phyloP scores from a whole-genome alignment of 2,113 vertebrate species.

The Takifugu flavidus region DNA sequence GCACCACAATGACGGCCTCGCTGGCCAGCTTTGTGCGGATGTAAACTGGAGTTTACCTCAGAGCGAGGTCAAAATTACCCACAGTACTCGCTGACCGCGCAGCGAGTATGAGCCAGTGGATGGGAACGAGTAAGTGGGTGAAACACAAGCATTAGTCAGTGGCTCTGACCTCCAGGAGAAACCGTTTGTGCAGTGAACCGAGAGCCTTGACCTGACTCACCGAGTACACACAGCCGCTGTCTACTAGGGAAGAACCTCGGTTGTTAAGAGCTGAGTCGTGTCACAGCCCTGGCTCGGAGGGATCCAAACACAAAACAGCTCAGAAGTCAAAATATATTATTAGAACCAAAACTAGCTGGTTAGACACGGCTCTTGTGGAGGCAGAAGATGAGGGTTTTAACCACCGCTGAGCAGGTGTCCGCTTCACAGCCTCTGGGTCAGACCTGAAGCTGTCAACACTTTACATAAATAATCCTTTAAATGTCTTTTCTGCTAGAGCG shows the following conservation, averaged over 20 bases:
- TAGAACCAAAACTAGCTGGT: no score
- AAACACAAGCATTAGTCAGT: slow-evolving; percentile 44
- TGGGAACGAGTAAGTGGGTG: slow-evolving; percentile 44
- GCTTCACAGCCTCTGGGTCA: background rate
- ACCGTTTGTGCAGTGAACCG: slow-evolving; percentile 19
- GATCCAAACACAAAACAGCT: no score
- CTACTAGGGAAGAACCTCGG: no score
- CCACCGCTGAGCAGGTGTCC: no score
- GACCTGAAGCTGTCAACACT: background rate
- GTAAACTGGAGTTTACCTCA: slow-evolving; percentile 38
- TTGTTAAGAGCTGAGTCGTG: no score
- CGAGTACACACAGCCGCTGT: slow-evolving; percentile 8
- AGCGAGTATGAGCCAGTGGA: background rate
- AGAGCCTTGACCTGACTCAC: slow-evolving; percentile 46
- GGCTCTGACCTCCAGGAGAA: background rate
- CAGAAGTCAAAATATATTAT: no score
- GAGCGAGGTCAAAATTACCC: slow-evolving; percentile 42
- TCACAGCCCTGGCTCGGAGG: no score
- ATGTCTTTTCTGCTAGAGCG: no score
- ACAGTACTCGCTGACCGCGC: slow-evolving; percentile 41
- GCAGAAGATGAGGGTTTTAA: no score
- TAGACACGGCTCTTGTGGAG: no score
- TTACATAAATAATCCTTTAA: background rate
- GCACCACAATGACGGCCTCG: slow-evolving; percentile 52
- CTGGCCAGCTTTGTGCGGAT: slow-evolving; percentile 33